phyloP scores from a whole-genome alignment of 64 coral and sea anemone genomes.

The Acropora tenuis region DNA sequence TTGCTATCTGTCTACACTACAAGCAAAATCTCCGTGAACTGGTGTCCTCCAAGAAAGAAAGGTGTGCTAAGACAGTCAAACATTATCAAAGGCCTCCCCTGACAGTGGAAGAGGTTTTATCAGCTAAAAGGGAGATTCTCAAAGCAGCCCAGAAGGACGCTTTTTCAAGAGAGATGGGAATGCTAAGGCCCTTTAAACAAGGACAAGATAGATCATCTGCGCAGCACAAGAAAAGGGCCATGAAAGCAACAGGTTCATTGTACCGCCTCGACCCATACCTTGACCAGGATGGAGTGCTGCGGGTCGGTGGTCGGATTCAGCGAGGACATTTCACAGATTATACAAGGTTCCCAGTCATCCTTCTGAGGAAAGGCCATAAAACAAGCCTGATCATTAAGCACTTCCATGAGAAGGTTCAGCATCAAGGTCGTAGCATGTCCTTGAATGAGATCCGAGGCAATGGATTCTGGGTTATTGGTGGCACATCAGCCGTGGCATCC shows the following conservation, averaged over 20 bases:
- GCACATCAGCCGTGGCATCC: not conserved
- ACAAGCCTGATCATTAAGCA: too few species aligned
- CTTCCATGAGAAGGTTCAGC: too few species aligned
- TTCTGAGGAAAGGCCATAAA: too few species aligned
- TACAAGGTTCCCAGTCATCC: too few species aligned
- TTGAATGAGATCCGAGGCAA: not conserved
- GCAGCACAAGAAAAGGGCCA: not conserved
- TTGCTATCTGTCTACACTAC: slow-evolving; percentile 29
- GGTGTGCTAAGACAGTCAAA: slow-evolving; percentile 6
- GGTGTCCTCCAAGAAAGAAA: slow-evolving; percentile 17
- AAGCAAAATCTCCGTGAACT: slow-evolving; percentile 9
- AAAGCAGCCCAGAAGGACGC: not conserved
- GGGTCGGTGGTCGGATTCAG: not conserved
- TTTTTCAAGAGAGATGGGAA: not conserved
- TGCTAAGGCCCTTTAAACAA: not conserved
- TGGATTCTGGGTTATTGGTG: not conserved
- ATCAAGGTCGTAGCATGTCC: not conserved
- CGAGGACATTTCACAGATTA: not conserved
- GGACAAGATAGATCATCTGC: slow-evolving; percentile 15
- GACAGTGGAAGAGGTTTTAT: slow-evolving; percentile 10
- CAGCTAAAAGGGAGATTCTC: too few species aligned
- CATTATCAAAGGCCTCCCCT: slow-evolving; percentile 6
- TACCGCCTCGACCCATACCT: not conserved
- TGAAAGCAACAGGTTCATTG: not conserved
- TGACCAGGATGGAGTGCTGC: not conserved